Conservation (phyloP, 2,888 invertebrate genomes). For the Agriopis marginaria region DNA sequence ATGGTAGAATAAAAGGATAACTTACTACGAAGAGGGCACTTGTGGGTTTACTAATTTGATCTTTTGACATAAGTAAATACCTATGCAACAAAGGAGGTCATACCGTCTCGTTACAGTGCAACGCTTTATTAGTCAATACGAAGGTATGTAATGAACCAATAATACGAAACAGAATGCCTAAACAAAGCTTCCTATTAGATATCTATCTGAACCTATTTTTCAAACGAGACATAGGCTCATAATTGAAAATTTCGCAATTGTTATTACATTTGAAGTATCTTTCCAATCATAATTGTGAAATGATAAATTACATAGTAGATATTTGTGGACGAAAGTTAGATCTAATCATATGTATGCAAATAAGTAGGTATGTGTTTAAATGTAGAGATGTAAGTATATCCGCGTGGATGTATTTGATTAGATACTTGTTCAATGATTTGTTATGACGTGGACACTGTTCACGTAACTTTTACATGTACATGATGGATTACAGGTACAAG, state of each 20-base stretch:
- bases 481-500: background rate
- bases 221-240: slow-evolving; percentile 33
- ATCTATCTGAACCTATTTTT: slow-evolving; percentile 37
- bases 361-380: slow-evolving; percentile 37
- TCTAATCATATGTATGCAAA: slow-evolving; percentile 49
- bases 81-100: slow-evolving; percentile 13
- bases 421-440: slow-evolving; percentile 5
- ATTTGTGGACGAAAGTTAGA: slow-evolving; percentile 40
- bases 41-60: background rate
- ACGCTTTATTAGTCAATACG: slow-evolving; percentile 23
- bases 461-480: slow-evolving; percentile 11
- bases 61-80: slow-evolving; percentile 13
- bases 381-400: slow-evolving; percentile 23
- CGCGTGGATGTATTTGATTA: slow-evolving; percentile 13
- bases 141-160: slow-evolving; percentile 35
- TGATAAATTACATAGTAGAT: slow-evolving; percentile 41
- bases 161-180: slow-evolving; percentile 32
- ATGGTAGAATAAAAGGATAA: no score
- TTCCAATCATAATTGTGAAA: slow-evolving; percentile 46
- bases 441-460: slow-evolving; percentile 2
- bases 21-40: no score
- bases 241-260: slow-evolving; percentile 46
- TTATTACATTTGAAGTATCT: slow-evolving; percentile 40
- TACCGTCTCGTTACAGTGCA: slow-evolving; percentile 12
- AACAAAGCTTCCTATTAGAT: slow-evolving; percentile 38